A percentile compares a stretch with the other conserved stretches of the same genome.
These are phyloP conservation scores for Crocidura indochinensis DNA, from an alignment of 2,797 vertebrate species.

Conservation along the genomic window DNA sequence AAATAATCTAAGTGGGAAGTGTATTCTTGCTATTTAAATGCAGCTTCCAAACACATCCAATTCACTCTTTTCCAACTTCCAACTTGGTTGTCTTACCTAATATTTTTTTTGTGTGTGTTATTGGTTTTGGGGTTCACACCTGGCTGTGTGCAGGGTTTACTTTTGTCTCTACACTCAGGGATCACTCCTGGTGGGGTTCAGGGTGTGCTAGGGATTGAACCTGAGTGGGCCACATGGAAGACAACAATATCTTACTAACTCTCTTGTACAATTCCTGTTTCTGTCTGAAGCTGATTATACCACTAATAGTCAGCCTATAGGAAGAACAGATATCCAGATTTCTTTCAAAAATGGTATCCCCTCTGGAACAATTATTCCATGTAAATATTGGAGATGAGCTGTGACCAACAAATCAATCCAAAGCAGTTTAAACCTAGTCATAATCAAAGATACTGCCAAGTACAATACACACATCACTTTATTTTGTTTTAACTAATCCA, in stretches of 20 bases:
- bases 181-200: no score
- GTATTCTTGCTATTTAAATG: slow-evolving; percentile 13
- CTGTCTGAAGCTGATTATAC: background rate
- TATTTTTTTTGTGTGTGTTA: background rate
- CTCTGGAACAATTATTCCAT: background rate
- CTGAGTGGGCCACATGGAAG: no score
- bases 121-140: no score
- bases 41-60: slow-evolving; percentile 9
- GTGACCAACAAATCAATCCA: background rate
- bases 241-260: no score
- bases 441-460: slow-evolving; percentile 22
- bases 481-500: background rate
- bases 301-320: background rate
- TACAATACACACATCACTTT: slow-evolving; percentile 33
- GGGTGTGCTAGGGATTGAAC: no score
- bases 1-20: background rate
- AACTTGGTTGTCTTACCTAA: slow-evolving; percentile 36
- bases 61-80: background rate
- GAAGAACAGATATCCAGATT: background rate
- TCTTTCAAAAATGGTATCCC: background rate
- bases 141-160: no score
- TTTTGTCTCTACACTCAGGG: no score
- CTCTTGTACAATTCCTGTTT: no score
- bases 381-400: background rate
- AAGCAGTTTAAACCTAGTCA: slow-evolving; percentile 20